phyloP scores from a whole-genome alignment of 2,113 vertebrate species.

The Willisornis vidua region DNA sequence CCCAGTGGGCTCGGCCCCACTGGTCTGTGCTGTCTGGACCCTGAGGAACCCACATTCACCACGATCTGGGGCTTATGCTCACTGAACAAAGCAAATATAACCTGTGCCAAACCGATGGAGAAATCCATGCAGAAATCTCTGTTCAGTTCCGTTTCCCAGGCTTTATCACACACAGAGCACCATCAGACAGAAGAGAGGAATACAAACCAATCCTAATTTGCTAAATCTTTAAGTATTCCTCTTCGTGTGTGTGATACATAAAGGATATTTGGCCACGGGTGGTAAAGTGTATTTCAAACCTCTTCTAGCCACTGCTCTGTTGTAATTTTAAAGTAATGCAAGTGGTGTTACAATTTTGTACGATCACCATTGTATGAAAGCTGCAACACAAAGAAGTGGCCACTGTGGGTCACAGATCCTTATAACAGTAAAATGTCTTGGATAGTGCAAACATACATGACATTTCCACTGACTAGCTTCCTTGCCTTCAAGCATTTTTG shows the following conservation, averaged over 20 bases:
- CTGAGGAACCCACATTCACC: accelerated
- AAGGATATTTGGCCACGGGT: background rate
- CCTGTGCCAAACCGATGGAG: background rate
- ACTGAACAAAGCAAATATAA: background rate
- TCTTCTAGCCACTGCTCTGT: background rate
- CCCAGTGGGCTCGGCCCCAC: background rate
- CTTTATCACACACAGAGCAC: background rate
- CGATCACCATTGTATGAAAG: background rate
- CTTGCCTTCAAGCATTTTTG: background rate
- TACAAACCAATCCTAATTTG: background rate
- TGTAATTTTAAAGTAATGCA: background rate
- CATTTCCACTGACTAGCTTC: background rate
- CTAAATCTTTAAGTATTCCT: background rate
- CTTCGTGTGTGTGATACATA: background rate
- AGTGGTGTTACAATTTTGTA: background rate
- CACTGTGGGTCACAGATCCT: background rate
- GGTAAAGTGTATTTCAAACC: background rate
- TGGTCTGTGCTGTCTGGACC: background rate
- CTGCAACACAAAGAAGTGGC: background rate
- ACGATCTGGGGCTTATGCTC: background rate
- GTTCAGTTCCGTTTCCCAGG: background rate
- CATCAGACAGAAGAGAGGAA: background rate
- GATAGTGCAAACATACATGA: background rate
- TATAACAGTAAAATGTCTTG: background rate
- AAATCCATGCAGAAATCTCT: background rate